Evolutionary conservation across 1,140 invertebrate species (phyloP).

Genomic region (Panagrolaimus sp.): DNA sequence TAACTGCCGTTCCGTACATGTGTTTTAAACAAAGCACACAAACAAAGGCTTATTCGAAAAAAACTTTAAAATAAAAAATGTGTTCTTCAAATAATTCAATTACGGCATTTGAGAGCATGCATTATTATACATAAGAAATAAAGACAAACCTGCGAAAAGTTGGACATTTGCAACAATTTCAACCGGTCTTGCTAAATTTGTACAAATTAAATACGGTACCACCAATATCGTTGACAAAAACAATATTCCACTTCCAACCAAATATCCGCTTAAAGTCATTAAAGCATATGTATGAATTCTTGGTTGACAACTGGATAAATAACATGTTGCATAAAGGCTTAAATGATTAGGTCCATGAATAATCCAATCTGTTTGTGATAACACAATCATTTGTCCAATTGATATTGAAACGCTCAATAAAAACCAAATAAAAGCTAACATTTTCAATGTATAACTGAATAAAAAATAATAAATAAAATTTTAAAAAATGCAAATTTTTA

Average conservation of each 20-base stretch:
- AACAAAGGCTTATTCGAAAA: background rate
- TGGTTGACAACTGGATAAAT: conserved; percentile 22
- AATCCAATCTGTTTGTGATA: conserved; percentile 28
- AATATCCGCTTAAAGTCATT: conserved; percentile 12
- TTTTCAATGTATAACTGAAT: background rate
- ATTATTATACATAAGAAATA: too few relatives aligned
- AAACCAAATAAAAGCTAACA: conserved; percentile 26
- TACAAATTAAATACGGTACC: conserved; percentile 17
- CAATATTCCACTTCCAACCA: conserved; percentile 16
- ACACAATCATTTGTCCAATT: conserved; percentile 19
- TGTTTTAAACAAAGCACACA: background rate
- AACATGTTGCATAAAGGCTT: conserved; percentile 24
- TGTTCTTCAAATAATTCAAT: background rate
- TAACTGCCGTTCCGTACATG: background rate
- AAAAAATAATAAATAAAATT: too few relatives aligned
- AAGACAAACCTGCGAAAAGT: conserved; percentile 21
- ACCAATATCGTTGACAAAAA: conserved; percentile 8
- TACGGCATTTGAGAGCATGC: too few relatives aligned
- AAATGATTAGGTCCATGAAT: conserved; percentile 26
- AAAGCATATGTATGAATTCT: conserved; percentile 12
- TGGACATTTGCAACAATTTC: conserved; percentile 26
- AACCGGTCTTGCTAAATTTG: conserved; percentile 13
- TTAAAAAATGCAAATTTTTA: too few relatives aligned
- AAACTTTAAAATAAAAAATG: background rate
- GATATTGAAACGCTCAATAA: conserved; percentile 13